Evolutionary conservation across 1,140 invertebrate species (phyloP), one percentile per base, ranked within the genome.

Genomic region (Macrobrachium nipponense): DNA sequence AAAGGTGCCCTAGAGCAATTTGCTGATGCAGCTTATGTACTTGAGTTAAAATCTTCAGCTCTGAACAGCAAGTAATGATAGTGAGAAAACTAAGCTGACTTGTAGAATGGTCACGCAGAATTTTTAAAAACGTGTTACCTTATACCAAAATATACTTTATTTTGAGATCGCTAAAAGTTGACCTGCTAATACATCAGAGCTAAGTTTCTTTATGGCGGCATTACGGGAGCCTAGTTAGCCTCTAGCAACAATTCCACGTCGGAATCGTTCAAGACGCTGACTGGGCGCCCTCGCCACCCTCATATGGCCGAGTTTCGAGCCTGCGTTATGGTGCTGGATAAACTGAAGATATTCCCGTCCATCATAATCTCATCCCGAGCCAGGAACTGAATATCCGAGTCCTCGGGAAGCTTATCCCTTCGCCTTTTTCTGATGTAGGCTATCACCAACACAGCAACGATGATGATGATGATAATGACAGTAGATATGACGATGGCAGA

Each of bases 231-330:
- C 68, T 70, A 70, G 68, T 70, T 70, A 23, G 68, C 68, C 36
- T 70, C 68, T 43, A 70, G 68, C 20, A 70, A 23, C 23, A 70
- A 70, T 27, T 70, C 68, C 23, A 70, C 11, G 68, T 70, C 68
- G 68, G 36, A 70, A 43, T 70, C 68, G 23, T 70, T 23, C 23
- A 27, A 43, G 23, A 70, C 23, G 68, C 68, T 70, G n/a, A 23
- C 68, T n/a, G 68, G 68, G 23, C 68, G 68, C 18, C 68, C 68
- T 70, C 68, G 68, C 68, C 68, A 70, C 68, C 68, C 68, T 70
- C 68, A 70, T 23, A 43, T 43, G 23, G 36, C 68, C 68, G 68
- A 27, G n/a, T 43, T 70, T 43, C 68, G 68, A 14, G 68, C 23
- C 68, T 23, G 68, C 17, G 23, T 23, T 27, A 43, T 70, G n/a